These are phyloP conservation scores for Haliaeetus leucogaster DNA, from an alignment of 2,113 vertebrate species.

Conservation along the genomic window DNA sequence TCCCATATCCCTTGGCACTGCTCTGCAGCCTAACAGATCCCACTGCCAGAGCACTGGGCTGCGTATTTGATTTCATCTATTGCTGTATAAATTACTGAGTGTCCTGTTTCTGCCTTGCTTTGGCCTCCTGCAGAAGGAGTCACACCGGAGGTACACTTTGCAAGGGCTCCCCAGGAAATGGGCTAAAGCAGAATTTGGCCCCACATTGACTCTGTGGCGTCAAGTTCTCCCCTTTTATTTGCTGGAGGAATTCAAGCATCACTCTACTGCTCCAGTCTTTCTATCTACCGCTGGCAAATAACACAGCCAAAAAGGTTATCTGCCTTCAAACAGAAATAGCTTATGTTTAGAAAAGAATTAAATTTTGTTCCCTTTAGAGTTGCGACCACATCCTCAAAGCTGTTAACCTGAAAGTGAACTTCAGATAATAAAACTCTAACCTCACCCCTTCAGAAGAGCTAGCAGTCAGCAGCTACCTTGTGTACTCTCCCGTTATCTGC, in stretches of 20 bases:
- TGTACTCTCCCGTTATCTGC: conserved; percentile 16
- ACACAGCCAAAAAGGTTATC: conserved; percentile 47
- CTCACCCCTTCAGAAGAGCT: conserved; percentile 15
- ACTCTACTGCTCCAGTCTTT: conserved; percentile 18
- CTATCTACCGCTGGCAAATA: conserved; percentile 8
- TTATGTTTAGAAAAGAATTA: conserved; percentile 67
- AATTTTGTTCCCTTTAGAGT: conserved; percentile 62
- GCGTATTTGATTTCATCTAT: neutral
- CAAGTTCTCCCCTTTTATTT: conserved; percentile 4
- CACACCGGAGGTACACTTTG: neutral
- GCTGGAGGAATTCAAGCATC: conserved; percentile 43
- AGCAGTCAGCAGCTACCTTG: conserved; percentile 48
- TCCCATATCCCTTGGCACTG: neutral
- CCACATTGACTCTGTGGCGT: neutral
- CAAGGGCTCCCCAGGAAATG: neutral
- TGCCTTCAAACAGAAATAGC: conserved; percentile 62
- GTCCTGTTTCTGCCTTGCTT: neutral
- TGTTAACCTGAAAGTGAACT: conserved; percentile 74
- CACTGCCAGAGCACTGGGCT: neutral
- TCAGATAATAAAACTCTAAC: conserved; percentile 39
- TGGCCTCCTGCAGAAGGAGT: neutral
- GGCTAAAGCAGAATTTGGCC: neutral
- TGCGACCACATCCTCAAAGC: conserved; percentile 62
- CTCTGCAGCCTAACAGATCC: neutral
- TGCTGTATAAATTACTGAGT: neutral